Evolutionary conservation across 2,888 invertebrate species (phyloP).

Genomic region (Euproctis similis): DNA sequence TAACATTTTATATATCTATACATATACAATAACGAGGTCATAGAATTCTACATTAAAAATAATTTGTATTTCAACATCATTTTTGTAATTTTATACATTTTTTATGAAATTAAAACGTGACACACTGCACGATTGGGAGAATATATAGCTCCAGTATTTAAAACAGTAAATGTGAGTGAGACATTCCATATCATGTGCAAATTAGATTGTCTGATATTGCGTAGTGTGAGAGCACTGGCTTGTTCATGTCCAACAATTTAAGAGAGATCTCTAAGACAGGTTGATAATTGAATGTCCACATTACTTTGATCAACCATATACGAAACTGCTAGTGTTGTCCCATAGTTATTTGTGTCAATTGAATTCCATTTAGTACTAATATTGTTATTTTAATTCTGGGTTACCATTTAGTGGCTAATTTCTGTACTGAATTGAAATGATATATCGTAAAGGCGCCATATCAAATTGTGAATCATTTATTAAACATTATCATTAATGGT

Average conservation of each 20-base stretch:
- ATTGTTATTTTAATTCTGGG: conserved; percentile 12
- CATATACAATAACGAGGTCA: conserved; percentile 58
- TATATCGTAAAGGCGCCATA: conserved; percentile 5
- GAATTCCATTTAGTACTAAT: conserved; percentile 8
- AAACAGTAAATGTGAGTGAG: conserved; percentile 63
- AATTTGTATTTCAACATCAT: conserved; percentile 47
- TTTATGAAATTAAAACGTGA: too few species aligned
- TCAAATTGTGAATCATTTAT: conserved; percentile 6
- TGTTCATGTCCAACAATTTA: conserved; percentile 8
- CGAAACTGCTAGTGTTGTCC: conserved; percentile 7
- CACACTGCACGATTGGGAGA: conserved; percentile 56
- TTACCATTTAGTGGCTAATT: conserved; percentile 6
- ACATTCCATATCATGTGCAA: conserved; percentile 71
- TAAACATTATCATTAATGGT: conserved; percentile 9
- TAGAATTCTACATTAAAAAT: conserved; percentile 47
- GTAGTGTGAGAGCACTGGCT: conserved; percentile 9
- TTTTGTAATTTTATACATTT: conserved; percentile 73
- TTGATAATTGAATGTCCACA: conserved; percentile 8
- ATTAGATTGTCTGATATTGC: conserved; percentile 14
- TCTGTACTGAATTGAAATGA: conserved; percentile 1
- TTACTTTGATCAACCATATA: conserved; percentile 5
- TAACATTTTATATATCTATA: conserved; percentile 69
- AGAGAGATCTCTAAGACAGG: conserved; percentile 14
- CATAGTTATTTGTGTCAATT: conserved; percentile 5
- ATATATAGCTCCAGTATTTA: conserved; percentile 43